phyloP scores from a whole-genome alignment of 2,888 invertebrate genomes.

The Vannuccia rotundouncinata region DNA sequence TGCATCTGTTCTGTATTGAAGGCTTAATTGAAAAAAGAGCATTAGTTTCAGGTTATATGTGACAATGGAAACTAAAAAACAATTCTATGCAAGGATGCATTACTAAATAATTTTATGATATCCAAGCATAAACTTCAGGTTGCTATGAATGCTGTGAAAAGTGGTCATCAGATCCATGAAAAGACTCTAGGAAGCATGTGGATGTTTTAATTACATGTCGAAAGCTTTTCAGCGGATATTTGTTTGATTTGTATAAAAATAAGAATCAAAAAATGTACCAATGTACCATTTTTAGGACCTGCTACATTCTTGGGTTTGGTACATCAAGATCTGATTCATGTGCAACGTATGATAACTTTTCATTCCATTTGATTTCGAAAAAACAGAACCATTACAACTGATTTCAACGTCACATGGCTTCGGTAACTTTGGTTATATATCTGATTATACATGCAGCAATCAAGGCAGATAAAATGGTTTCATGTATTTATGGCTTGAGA shows the following conservation, averaged over 20 bases:
- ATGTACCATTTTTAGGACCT: neutral
- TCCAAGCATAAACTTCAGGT: neutral
- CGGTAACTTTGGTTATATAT: too few relatives aligned
- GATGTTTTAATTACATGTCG: neutral
- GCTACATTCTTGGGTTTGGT: neutral
- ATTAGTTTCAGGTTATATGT: neutral
- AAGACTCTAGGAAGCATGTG: too few relatives aligned
- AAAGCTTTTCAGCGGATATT: neutral
- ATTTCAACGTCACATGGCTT: neutral
- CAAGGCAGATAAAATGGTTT: neutral
- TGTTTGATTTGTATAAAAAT: neutral
- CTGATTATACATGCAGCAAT: too few relatives aligned
- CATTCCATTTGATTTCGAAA: conserved; percentile 6
- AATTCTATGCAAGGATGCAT: neutral
- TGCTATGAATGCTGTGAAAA: neutral
- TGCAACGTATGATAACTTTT: conserved; percentile 5
- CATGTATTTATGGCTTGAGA: neutral
- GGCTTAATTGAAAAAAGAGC: neutral
- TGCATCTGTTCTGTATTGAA: neutral
- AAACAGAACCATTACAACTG: conserved; percentile 8
- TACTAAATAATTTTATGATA: neutral
- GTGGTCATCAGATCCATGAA: neutral
- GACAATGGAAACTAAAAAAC: neutral
- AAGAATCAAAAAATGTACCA: neutral
- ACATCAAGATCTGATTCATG: neutral